Percentiles rank a stretch among this genome's conserved stretches.
Conservation (phyloP, 2,888 invertebrate species). For the Mystacides longicornis region DNA sequence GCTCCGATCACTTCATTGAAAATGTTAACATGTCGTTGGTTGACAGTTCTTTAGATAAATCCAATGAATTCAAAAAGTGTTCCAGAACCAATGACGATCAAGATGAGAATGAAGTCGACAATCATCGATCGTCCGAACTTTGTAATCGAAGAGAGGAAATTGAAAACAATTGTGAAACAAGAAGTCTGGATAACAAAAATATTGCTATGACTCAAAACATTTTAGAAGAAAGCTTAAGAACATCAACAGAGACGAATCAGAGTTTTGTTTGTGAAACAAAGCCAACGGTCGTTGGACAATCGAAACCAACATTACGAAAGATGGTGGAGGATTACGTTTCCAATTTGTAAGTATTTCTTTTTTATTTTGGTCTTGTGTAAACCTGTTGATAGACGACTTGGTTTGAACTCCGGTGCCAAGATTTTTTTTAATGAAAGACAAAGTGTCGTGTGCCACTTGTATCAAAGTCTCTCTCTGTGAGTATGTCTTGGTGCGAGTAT, state of each 20-base stretch:
- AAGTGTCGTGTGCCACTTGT: too few species aligned
- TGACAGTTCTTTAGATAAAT: slow-evolving; percentile 17
- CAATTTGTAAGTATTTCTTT: slow-evolving; percentile 1
- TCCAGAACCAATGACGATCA: background rate
- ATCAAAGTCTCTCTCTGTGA: too few species aligned
- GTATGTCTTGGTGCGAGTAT: too few species aligned
- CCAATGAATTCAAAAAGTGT: background rate
- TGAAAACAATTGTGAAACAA: too few species aligned
- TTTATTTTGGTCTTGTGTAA: too few species aligned
- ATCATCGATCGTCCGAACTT: too few species aligned
- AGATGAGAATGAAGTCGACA: background rate
- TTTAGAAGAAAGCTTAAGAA: slow-evolving; percentile 6
- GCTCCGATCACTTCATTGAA: slow-evolving; percentile 15
- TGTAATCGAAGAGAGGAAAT: too few species aligned
- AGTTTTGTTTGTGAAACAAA: background rate
- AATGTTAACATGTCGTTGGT: slow-evolving; percentile 22
- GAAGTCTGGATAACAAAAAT: background rate
- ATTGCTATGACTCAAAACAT: background rate
- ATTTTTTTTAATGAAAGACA: too few species aligned
- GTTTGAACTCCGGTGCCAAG: too few species aligned
- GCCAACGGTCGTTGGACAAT: background rate
- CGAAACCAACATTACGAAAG: background rate
- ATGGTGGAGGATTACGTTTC: background rate
- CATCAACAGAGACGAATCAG: background rate
- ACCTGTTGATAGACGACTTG: too few species aligned